phyloP scores from a whole-genome alignment of 2,113 vertebrate species.

The Hyaena hyaena region DNA sequence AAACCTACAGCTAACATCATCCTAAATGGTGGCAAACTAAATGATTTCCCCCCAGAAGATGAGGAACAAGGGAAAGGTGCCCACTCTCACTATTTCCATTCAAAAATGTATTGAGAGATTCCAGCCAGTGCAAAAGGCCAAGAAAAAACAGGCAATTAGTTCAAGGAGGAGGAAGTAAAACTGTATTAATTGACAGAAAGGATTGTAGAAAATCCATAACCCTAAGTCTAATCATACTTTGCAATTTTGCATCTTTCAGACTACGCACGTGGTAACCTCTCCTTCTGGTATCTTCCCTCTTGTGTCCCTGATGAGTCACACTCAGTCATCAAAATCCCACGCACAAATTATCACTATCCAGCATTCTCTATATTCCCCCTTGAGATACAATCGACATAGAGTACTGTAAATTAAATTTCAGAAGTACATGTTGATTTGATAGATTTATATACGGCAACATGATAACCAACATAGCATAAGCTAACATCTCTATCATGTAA shows the following conservation, averaged over 20 bases:
- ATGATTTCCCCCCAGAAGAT: not conserved
- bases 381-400: not conserved
- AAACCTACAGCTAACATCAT: not conserved
- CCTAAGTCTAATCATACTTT: not conserved
- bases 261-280: not conserved
- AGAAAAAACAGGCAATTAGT: not conserved
- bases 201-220: not conserved
- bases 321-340: not conserved
- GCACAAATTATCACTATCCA: not conserved
- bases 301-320: not conserved
- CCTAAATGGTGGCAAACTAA: not conserved
- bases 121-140: not conserved
- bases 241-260: not conserved
- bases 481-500: not conserved
- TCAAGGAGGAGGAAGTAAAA: not conserved
- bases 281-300: not conserved
- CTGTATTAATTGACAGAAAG: not conserved
- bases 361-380: not conserved
- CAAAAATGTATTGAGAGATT: not conserved
- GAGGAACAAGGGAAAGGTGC: not conserved
- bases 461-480: not conserved
- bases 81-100: not conserved
- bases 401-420: not conserved
- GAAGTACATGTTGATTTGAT: not conserved
- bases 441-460: not conserved